These are phyloP conservation scores for Cotesia vestalis DNA, from an alignment of 1,140 invertebrate genomes.

Conservation along the genomic window DNA sequence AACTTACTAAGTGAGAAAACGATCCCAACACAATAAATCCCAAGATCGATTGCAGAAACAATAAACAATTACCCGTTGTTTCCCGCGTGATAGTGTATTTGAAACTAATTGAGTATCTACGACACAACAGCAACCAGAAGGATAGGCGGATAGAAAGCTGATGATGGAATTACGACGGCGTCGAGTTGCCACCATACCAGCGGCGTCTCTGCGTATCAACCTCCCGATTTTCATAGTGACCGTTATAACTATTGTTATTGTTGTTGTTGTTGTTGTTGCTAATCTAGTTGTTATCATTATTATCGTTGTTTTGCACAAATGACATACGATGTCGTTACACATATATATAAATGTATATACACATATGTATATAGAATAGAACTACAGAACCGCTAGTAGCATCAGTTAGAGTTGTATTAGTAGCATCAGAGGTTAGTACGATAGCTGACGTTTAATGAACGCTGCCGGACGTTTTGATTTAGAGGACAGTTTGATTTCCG, in stretches of 20 bases:
- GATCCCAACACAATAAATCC: too few species aligned
- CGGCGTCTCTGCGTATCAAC: background rate
- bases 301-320: constrained; percentile 7
- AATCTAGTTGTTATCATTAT: background rate
- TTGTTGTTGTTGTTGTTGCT: constrained; percentile 1
- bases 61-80: background rate
- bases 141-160: background rate
- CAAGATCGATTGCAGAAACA: too few species aligned
- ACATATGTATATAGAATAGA: constrained; percentile 10
- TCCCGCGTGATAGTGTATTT: background rate
- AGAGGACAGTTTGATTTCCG: constrained; percentile 64
- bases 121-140: too few species aligned
- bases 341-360: background rate
- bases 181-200: constrained; percentile 1
- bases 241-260: too few species aligned
- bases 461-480: constrained; percentile 64
- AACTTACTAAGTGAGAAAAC: too few species aligned
- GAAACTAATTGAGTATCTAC: background rate
- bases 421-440: too few species aligned
- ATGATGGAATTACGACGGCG: constrained; percentile 19
- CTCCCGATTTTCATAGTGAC: background rate
- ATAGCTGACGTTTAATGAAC: constrained; percentile 61
- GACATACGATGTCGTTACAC: constrained; percentile 21
- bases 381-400: background rate
- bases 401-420: too few species aligned